These are phyloP conservation scores for Mycetomoellerius zeteki DNA, from an alignment of 1,140 invertebrate species.

Conservation along the genomic window DNA sequence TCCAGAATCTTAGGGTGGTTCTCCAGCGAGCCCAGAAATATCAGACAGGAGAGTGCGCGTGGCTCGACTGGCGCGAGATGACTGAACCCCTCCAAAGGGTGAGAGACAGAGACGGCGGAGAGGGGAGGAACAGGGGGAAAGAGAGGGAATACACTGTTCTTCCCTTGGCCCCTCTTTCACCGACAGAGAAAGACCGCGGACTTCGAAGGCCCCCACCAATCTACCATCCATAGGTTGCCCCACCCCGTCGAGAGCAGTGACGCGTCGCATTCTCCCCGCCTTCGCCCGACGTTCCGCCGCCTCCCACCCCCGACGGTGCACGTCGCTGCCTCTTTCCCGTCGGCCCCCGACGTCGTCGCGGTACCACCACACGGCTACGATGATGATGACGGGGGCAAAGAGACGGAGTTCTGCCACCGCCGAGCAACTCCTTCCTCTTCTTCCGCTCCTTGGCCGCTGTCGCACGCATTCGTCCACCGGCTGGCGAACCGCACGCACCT, in stretches of 20 bases:
- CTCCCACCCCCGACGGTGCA: slow-evolving; percentile 55
- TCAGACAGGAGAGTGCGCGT: slow-evolving; percentile 76
- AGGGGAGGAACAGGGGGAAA: slow-evolving; percentile 49
- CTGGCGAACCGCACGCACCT: slow-evolving; percentile 68
- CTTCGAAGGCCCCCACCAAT: slow-evolving; percentile 66
- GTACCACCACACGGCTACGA: slow-evolving; percentile 8
- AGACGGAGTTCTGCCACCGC: slow-evolving; percentile 40
- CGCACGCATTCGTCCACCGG: slow-evolving; percentile 71
- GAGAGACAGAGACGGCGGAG: slow-evolving; percentile 78
- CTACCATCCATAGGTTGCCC: slow-evolving; percentile 63
- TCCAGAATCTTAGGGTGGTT: slow-evolving; percentile 50
- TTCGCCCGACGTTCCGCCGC: slow-evolving; percentile 62
- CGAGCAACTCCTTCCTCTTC: slow-evolving; percentile 52
- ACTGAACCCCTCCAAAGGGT: slow-evolving; percentile 82
- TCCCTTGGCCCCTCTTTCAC: slow-evolving; percentile 59
- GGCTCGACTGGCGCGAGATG: slow-evolving; percentile 84
- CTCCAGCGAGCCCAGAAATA: slow-evolving; percentile 67
- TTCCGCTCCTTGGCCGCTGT: slow-evolving; percentile 66
- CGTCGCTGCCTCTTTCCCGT: slow-evolving; percentile 41
- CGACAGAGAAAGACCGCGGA: slow-evolving; percentile 49
- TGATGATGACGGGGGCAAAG: slow-evolving; percentile 49
- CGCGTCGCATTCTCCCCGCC: slow-evolving; percentile 76
- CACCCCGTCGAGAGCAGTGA: slow-evolving; percentile 70
- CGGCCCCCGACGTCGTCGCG: slow-evolving; percentile 52
- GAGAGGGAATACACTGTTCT: slow-evolving; percentile 35